Conservation (phyloP, 2,888 invertebrate species). For the Tupiocoris notatus region DNA sequence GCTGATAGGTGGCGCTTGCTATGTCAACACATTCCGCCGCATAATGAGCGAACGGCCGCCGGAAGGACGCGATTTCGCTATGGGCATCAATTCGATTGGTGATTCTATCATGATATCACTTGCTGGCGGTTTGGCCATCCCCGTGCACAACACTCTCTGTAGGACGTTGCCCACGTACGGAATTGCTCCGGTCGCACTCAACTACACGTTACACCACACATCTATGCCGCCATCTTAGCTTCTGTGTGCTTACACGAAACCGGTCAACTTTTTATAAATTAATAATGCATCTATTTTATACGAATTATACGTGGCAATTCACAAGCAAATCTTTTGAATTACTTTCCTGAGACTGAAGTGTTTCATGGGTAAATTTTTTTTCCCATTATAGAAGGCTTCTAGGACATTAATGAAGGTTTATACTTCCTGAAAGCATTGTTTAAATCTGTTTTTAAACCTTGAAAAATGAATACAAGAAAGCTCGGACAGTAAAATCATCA, state of each 20-base stretch:
- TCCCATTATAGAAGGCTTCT: too few species aligned
- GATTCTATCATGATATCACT: constrained; percentile 39
- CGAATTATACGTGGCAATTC: too few species aligned
- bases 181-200: not conserved
- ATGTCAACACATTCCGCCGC: constrained; percentile 79
- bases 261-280: too few species aligned
- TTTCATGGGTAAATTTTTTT: too few species aligned
- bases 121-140: constrained; percentile 24
- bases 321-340: too few species aligned
- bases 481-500: not conserved
- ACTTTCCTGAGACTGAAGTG: too few species aligned
- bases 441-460: too few species aligned
- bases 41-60: constrained; percentile 52
- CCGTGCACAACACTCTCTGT: constrained; percentile 32
- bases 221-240: too few species aligned
- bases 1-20: constrained; percentile 70
- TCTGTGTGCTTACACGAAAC: too few species aligned
- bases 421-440: too few species aligned
- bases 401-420: too few species aligned
- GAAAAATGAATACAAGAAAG: not conserved
- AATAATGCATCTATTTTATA: too few species aligned
- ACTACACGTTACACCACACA: not conserved
- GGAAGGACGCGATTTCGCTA: constrained; percentile 29
- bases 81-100: constrained; percentile 36
- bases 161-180: constrained; percentile 6